A percentile compares a stretch with the other conserved stretches of the same genome.
Conservation (phyloP, 2,888 invertebrate genomes). For the Nomada lathburiana region DNA sequence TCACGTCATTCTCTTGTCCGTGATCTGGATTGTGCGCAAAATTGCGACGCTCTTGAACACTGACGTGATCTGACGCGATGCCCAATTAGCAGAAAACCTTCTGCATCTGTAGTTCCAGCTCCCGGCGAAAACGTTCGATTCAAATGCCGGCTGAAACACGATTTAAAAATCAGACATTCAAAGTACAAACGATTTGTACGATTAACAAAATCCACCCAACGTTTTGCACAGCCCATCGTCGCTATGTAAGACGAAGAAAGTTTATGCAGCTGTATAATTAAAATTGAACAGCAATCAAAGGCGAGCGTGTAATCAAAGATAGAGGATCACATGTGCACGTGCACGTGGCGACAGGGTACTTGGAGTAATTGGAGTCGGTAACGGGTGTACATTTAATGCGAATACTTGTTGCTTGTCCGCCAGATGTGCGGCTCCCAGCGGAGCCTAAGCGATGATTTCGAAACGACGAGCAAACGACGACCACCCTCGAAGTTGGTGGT, state of each 20-base stretch:
- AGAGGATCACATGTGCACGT: conserved; percentile 35
- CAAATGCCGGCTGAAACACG: not conserved
- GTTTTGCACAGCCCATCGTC: not conserved
- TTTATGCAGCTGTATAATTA: conserved; percentile 20
- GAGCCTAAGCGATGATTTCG: conserved; percentile 45
- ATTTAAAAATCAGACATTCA: not conserved
- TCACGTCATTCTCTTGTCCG: conserved; percentile 41
- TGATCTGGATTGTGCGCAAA: conserved; percentile 55
- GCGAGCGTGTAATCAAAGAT: conserved; percentile 23
- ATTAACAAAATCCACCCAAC: not conserved
- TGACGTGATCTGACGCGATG: not conserved
- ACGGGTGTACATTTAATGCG: conserved; percentile 71
- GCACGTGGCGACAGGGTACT: conserved; percentile 58
- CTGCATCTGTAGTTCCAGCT: too few species aligned
- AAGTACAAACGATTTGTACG: not conserved
- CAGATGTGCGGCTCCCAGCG: conserved; percentile 74
- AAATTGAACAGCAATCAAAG: conserved; percentile 23
- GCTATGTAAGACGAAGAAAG: not conserved
- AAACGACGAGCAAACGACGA: conserved; percentile 42
- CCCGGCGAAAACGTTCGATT: too few species aligned
- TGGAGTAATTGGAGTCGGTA: conserved; percentile 72
- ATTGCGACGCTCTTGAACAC: not conserved
- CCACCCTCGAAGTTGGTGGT: conserved; percentile 72
- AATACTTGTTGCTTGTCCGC: conserved; percentile 77
- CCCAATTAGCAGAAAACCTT: not conserved